Percentiles rank a stretch among this genome's conserved stretches.
Conservation (phyloP, 1,140 invertebrate genomes). For the Caenorhabditis elegans region DNA sequence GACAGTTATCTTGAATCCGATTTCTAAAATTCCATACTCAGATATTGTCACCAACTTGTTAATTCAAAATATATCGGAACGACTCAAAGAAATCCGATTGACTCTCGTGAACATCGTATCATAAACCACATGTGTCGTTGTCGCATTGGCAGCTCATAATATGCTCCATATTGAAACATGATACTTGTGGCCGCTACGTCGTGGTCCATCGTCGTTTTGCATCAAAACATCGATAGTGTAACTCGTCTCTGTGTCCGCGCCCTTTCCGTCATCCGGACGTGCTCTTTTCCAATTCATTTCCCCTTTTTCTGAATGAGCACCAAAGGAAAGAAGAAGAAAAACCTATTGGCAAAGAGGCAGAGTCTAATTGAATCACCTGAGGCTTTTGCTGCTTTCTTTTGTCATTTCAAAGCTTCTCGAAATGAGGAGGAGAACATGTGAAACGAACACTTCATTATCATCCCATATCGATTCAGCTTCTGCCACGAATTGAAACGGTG, state of each 20-base stretch:
- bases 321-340: not conserved
- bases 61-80: not conserved
- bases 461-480: not conserved
- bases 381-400: not conserved
- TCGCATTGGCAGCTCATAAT: conserved; percentile 13
- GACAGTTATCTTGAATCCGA: too few species aligned
- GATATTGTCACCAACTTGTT: not conserved
- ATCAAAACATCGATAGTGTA: conserved; percentile 5
- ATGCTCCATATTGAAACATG: conserved; percentile 30
- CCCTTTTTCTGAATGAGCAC: not conserved
- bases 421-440: not conserved
- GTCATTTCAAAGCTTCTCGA: conserved; percentile 14
- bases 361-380: conserved; percentile 10
- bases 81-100: not conserved
- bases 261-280: not conserved
- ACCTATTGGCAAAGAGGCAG: not conserved
- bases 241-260: not conserved
- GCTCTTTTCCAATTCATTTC: not conserved
- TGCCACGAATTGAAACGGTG: not conserved
- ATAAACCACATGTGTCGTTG: conserved; percentile 2
- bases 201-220: not conserved
- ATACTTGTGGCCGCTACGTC: conserved; percentile 3
- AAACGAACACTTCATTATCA: conserved; percentile 18
- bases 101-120: not conserved
- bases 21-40: not conserved